These are phyloP conservation scores for Philereme vetulata DNA, from an alignment of 2,888 invertebrate genomes.

Conservation along the genomic window DNA sequence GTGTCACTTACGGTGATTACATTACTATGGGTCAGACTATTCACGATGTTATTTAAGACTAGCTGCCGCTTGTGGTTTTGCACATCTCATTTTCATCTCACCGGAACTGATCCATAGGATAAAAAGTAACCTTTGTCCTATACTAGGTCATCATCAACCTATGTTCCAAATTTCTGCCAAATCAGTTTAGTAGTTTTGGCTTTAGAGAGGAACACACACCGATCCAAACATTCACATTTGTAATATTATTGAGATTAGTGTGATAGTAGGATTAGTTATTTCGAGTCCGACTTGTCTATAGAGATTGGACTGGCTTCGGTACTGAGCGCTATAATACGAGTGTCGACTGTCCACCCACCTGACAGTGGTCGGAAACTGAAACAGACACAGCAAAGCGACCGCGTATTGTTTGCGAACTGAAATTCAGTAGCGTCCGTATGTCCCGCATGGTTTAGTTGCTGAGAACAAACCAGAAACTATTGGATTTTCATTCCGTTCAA, in stretches of 20 bases:
- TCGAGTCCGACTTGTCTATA: conserved; percentile 4
- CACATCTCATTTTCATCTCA: no score
- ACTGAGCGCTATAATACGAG: conserved; percentile 15
- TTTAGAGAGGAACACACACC: no score
- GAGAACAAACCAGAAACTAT: conserved; percentile 11
- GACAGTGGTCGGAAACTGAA: conserved; percentile 33
- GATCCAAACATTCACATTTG: neutral
- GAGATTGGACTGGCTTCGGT: neutral
- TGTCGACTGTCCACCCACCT: conserved; percentile 27
- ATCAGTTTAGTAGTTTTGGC: no score
- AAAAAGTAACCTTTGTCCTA: no score
- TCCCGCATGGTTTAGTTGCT: conserved; percentile 1
- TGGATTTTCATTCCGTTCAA: conserved; percentile 1
- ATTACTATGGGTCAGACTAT: no score
- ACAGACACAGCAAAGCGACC: conserved; percentile 36
- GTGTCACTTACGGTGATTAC: no score
- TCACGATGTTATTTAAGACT: no score
- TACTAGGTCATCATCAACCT: no score
- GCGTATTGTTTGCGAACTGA: conserved; percentile 37
- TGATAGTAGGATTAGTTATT: neutral
- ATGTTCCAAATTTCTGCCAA: no score
- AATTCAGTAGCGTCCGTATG: conserved; percentile 32
- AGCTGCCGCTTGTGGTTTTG: no score
- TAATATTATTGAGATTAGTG: no score
- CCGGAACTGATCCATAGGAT: no score